Evolutionary conservation across 2,113 vertebrate genomes (phyloP).

Genomic region (Sterrhoptilus dennistouni): DNA sequence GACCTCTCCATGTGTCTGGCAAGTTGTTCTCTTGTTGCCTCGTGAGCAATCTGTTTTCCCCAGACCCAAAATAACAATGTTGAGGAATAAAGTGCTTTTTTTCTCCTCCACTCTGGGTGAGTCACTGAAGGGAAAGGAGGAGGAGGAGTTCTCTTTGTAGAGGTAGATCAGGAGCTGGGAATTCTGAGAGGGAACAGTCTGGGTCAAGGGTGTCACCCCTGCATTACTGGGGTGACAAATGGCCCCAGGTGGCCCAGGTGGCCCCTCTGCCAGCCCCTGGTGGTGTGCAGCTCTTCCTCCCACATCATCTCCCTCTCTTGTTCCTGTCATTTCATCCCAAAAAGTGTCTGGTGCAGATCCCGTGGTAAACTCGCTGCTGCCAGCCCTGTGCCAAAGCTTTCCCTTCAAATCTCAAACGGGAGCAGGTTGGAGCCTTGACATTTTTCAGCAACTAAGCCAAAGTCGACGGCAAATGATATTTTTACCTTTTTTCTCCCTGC

Average conservation of each 20-base stretch:
- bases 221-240: background rate
- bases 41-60: constrained; percentile 47
- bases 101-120: background rate
- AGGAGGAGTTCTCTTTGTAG: background rate
- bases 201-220: background rate
- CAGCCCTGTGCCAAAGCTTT: constrained; percentile 50
- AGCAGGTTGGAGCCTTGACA: constrained; percentile 52
- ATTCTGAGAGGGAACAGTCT: background rate
- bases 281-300: background rate
- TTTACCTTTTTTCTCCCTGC: constrained; percentile 39
- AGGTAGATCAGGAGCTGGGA: background rate
- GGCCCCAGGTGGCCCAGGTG: background rate
- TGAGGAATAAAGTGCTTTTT: constrained; percentile 7
- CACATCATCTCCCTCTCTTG: background rate
- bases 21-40: constrained; percentile 59
- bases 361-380: background rate
- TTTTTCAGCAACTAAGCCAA: constrained; percentile 55
- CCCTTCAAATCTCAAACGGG: constrained; percentile 41
- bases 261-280: background rate
- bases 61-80: constrained; percentile 52
- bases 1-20: constrained; percentile 62
- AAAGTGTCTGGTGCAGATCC: background rate
- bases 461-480: constrained; percentile 14
- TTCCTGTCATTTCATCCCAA: background rate
- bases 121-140: constrained; percentile 8